These are phyloP conservation scores for Basileuterus tristriatus DNA, from an alignment of 2,797 vertebrate species.

Conservation along the genomic window DNA sequence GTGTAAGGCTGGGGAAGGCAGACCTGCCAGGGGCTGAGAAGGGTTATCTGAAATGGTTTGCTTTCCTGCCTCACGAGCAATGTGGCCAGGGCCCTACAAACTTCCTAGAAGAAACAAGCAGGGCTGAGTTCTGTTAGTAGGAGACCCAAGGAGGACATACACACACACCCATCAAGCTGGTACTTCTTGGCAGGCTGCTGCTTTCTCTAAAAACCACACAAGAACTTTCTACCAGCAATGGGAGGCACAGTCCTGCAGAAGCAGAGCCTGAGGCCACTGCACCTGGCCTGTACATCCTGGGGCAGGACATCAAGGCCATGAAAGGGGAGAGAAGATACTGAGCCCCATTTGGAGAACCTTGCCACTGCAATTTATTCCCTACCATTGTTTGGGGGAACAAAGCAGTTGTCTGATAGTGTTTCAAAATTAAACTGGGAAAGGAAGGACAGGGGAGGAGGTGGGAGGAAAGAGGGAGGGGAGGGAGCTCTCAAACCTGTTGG, in stretches of 20 bases:
- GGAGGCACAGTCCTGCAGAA: fast-evolving
- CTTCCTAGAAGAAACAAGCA: neutral
- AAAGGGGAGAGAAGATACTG: neutral
- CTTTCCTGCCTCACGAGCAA: neutral
- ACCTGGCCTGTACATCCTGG: neutral
- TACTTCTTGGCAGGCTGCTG: neutral
- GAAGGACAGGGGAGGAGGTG: slow-evolving; percentile 2
- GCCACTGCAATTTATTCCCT: neutral
- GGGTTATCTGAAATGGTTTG: neutral
- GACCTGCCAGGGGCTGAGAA: neutral
- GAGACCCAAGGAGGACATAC: neutral
- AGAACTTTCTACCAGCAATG: neutral
- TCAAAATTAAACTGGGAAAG: slow-evolving; percentile 44
- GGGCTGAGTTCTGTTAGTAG: neutral
- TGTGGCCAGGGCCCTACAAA: neutral
- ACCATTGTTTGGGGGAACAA: slow-evolving; percentile 40
- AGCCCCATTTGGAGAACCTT: neutral
- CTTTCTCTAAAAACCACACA: neutral
- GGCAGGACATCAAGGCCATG: neutral
- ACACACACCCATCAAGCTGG: neutral
- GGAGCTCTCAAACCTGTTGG: slow-evolving; percentile 10
- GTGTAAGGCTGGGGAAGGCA: neutral
- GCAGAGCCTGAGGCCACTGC: fast-evolving
- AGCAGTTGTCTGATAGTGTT: neutral
- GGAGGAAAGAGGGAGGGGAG: neutral